phyloP scores from a whole-genome alignment of 37 sponge, comb jelly and placozoan species.

The Halichondria panicea region DNA sequence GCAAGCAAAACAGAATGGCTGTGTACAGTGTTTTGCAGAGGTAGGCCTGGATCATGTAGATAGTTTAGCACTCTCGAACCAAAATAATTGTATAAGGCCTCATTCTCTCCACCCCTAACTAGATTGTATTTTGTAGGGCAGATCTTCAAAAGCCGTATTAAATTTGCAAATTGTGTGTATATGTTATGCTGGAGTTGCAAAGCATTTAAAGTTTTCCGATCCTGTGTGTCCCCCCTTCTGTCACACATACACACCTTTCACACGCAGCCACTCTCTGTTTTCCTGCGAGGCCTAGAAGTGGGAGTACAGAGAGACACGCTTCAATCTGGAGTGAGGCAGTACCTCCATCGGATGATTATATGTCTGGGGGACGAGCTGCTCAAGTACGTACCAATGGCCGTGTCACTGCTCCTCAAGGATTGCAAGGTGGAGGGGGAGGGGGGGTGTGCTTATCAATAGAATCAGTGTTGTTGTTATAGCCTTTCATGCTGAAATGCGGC shows the following conservation, averaged over 20 bases:
- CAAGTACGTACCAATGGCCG: conserved; percentile 77
- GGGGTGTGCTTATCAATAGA: too few species aligned
- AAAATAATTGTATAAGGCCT: too few species aligned
- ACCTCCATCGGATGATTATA: conserved; percentile 90
- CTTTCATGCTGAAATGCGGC: too few species aligned
- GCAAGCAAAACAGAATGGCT: conserved; percentile 68
- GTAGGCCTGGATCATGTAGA: conserved; percentile 11
- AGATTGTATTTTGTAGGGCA: too few species aligned
- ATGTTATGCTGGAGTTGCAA: too few species aligned
- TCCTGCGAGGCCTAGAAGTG: conserved; percentile 72
- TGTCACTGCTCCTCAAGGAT: conserved; percentile 78
- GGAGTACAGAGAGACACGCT: conserved; percentile 60
- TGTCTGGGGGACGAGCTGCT: conserved; percentile 87
- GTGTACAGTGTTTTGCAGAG: conserved; percentile 68
- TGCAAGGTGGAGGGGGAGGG: conserved; percentile 34
- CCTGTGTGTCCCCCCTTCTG: too few species aligned
- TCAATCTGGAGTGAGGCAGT: conserved; percentile 86
- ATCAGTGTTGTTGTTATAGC: too few species aligned
- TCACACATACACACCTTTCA: too few species aligned
- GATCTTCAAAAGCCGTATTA: too few species aligned
- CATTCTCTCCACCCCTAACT: too few species aligned
- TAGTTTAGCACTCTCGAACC: not conserved
- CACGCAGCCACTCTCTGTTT: conserved; percentile 57
- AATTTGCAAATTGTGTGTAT: too few species aligned
- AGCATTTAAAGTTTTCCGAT: too few species aligned